Conservation (phyloP, 2,888 invertebrate genomes). For the Campaea margaritaria region DNA sequence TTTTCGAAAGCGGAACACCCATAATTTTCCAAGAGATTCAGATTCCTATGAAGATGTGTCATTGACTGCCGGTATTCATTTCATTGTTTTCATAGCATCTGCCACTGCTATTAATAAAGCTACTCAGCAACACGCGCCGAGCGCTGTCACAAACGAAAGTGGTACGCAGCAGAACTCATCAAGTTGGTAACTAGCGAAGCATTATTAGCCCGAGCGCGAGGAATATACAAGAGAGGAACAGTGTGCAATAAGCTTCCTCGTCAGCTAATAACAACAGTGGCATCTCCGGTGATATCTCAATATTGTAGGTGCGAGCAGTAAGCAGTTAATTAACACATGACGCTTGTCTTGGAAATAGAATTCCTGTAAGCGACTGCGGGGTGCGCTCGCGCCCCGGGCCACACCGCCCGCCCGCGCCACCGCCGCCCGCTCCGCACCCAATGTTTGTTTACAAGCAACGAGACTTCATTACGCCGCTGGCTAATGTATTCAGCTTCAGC, state of each 20-base stretch:
- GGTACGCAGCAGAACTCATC: conserved; percentile 35
- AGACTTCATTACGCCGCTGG: conserved; percentile 85
- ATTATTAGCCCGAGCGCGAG: conserved; percentile 37
- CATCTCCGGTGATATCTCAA: conserved; percentile 82
- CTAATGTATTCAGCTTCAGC: conserved; percentile 86
- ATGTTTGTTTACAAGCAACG: conserved; percentile 85
- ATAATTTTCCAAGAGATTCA: conserved; percentile 58
- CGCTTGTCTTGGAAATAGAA: conserved; percentile 84
- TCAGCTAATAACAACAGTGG: conserved; percentile 81
- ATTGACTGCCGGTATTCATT: conserved; percentile 49
- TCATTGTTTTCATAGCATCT: conserved; percentile 44
- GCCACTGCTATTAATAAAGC: conserved; percentile 43
- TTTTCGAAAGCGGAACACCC: conserved; percentile 78
- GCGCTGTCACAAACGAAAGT: conserved; percentile 31
- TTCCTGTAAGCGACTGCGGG: conserved; percentile 75
- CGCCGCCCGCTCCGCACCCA: conserved; percentile 55
- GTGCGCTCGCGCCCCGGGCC: conserved; percentile 78
- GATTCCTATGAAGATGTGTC: conserved; percentile 67
- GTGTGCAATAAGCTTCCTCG: conserved; percentile 79
- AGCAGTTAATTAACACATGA: conserved; percentile 84
- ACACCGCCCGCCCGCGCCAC: conserved; percentile 51
- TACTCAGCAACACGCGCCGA: conserved; percentile 23
- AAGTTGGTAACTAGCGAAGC: conserved; percentile 37
- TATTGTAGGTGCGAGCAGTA: conserved; percentile 83
- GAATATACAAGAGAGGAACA: conserved; percentile 51